Percentiles rank a stretch among this genome's conserved stretches.
Conservation (phyloP, 1,140 invertebrate species). For the Cataglyphis hispanica region DNA sequence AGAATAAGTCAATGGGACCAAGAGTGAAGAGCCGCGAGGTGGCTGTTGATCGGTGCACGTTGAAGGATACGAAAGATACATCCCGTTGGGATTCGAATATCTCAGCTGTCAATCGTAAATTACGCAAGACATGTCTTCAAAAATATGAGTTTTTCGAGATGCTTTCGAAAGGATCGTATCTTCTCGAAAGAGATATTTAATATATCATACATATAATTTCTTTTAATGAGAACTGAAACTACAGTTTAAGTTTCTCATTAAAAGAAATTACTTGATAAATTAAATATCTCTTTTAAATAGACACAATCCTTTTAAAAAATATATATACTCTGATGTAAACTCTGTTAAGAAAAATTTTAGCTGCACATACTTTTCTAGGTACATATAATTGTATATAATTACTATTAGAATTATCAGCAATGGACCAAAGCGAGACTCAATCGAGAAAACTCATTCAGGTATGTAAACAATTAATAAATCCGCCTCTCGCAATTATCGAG, state of each 20-base stretch:
- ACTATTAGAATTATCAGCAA: constrained; percentile 33
- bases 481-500: constrained; percentile 36
- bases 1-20: constrained; percentile 34
- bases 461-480: constrained; percentile 54
- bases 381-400: background rate
- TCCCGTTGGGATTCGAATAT: constrained; percentile 45
- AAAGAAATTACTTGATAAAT: background rate
- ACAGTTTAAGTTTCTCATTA: background rate
- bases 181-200: background rate
- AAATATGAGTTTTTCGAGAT: constrained; percentile 6
- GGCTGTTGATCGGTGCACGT: background rate
- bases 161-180: background rate
- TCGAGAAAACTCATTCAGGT: constrained; percentile 38
- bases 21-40: constrained; percentile 31
- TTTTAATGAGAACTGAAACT: background rate
- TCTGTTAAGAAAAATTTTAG: background rate
- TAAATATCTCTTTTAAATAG: background rate
- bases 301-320: background rate
- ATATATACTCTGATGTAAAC: background rate
- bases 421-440: constrained; percentile 15
- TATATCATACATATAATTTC: background rate
- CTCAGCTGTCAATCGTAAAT: constrained; percentile 48
- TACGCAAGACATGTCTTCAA: constrained; percentile 31
- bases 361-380: background rate
- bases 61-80: constrained; percentile 27